Conservation (phyloP, 1,140 invertebrate species). For the Megalopta genalis region DNA sequence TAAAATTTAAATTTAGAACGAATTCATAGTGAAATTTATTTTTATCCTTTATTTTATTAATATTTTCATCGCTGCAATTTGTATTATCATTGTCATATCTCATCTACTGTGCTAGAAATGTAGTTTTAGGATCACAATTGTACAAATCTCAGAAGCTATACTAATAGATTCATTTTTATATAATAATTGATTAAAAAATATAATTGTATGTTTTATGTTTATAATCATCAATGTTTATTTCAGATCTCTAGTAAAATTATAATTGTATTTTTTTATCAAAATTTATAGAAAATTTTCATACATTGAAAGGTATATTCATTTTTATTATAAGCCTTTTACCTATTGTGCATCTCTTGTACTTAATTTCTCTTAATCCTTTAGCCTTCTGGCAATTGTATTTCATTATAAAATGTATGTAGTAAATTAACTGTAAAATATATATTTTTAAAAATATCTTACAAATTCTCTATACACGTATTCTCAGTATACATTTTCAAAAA, state of each 20-base stretch:
- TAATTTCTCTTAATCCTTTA: neutral
- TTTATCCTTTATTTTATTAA: neutral
- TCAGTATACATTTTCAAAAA: neutral
- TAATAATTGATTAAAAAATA: constrained; percentile 19
- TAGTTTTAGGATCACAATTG: neutral
- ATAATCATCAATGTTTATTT: neutral
- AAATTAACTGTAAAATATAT: neutral
- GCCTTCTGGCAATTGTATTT: neutral
- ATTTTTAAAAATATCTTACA: constrained; percentile 7
- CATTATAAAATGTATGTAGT: too few species aligned
- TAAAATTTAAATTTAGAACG: too few species aligned
- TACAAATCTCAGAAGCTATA: constrained; percentile 20
- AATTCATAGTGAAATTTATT: too few species aligned
- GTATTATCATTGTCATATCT: neutral
- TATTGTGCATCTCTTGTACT: neutral
- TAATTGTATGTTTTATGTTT: neutral
- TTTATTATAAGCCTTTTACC: neutral
- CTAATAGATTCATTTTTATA: neutral
- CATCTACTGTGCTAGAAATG: constrained; percentile 9
- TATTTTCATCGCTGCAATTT: neutral
- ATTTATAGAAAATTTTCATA: neutral
- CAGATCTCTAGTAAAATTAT: neutral
- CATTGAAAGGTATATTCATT: neutral
- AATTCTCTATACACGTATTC: neutral
- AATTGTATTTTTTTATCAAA: neutral